Evolutionary conservation across 2,113 vertebrate species (phyloP).

Genomic region (Paedocypris sp.): DNA sequence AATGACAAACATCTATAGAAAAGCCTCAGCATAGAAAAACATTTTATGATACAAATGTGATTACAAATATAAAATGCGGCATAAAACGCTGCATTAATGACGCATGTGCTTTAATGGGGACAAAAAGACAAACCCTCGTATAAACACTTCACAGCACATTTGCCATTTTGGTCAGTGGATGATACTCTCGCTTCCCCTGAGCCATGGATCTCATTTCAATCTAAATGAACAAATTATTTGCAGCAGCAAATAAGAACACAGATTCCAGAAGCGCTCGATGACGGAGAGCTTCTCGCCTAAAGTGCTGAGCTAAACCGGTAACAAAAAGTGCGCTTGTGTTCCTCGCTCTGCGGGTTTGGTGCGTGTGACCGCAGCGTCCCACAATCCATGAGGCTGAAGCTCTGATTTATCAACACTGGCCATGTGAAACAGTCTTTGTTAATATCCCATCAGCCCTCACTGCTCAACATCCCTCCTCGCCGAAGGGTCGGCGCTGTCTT

Average conservation of each 20-base stretch:
- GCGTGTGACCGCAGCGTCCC: conserved; percentile 33
- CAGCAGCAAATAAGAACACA: not conserved
- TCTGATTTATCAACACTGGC: not conserved
- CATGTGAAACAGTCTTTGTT: not conserved
- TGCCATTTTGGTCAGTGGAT: conserved; percentile 24
- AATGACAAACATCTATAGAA: too few species aligned
- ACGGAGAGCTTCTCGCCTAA: not conserved
- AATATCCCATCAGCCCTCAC: not conserved
- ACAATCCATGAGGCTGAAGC: not conserved
- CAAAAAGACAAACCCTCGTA: conserved; percentile 5
- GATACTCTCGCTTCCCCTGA: conserved; percentile 24
- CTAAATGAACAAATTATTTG: conserved; percentile 16
- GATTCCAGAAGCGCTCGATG: not conserved
- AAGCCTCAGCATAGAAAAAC: not conserved
- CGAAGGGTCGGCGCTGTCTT: not conserved
- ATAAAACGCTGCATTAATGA: not conserved
- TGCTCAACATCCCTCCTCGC: not conserved
- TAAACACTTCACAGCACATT: conserved; percentile 27
- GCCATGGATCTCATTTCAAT: conserved; percentile 24
- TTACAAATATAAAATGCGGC: not conserved
- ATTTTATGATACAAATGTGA: not conserved
- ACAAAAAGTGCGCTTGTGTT: conserved; percentile 29
- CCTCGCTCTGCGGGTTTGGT: conserved; percentile 10
- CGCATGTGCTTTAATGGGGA: not conserved
- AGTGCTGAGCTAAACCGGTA: conserved; percentile 16